Percentiles rank a stretch among this genome's conserved stretches.
These are phyloP conservation scores for Malurus alboscapulatus DNA, from an alignment of 2,113 vertebrate genomes.

Conservation along the genomic window DNA sequence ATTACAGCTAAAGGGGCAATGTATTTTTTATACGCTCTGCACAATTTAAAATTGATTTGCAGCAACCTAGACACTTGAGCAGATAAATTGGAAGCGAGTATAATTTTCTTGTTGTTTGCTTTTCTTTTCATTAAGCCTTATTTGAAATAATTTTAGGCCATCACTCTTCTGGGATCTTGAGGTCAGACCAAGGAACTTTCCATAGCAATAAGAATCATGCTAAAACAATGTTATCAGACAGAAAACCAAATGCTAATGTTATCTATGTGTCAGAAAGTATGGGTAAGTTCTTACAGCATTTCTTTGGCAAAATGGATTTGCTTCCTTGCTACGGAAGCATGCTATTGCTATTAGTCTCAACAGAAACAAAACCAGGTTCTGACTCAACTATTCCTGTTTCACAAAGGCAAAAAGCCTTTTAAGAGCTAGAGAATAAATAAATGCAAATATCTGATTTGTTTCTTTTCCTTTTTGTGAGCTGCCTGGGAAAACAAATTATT, in stretches of 20 bases:
- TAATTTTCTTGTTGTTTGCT: not conserved
- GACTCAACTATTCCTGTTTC: not conserved
- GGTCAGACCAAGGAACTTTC: not conserved
- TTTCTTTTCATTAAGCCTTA: not conserved
- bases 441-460: not conserved
- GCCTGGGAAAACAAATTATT: not conserved
- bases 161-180: not conserved
- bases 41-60: conserved; percentile 1
- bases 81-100: conserved; percentile 1
- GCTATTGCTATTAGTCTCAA: not conserved
- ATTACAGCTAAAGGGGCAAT: not conserved
- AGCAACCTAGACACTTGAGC: not conserved
- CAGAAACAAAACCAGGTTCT: not conserved
- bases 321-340: not conserved
- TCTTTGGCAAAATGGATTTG: not conserved
- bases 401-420: not conserved
- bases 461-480: not conserved
- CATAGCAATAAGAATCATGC: not conserved
- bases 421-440: not conserved
- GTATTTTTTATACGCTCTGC: not conserved
- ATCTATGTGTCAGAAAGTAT: not conserved
- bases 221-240: conserved; percentile 9
- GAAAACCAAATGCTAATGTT: not conserved
- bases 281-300: not conserved
- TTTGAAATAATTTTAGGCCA: not conserved